phyloP scores from a whole-genome alignment of 2,797 vertebrate species.

The Lateolabrax maculatus region DNA sequence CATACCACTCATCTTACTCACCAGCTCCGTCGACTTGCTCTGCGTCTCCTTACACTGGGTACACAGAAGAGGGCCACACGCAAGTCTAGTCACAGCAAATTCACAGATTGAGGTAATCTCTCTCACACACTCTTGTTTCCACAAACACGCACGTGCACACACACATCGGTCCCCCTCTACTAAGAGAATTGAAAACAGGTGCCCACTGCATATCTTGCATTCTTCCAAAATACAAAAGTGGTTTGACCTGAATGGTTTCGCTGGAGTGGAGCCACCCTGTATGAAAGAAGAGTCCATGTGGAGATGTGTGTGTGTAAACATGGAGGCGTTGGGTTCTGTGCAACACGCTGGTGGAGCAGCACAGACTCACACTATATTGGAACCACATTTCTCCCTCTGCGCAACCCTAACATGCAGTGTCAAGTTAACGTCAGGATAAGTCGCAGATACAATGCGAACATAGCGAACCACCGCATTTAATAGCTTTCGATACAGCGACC shows the following conservation, averaged over 20 bases:
- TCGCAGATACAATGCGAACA: slow-evolving; percentile 61
- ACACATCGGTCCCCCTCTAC: slow-evolving; percentile 68
- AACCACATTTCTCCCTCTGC: slow-evolving; percentile 82
- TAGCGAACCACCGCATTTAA: slow-evolving; percentile 64
- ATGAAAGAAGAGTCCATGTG: slow-evolving; percentile 79
- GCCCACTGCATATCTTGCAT: slow-evolving; percentile 86
- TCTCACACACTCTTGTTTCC: slow-evolving; percentile 66
- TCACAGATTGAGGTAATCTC: slow-evolving; percentile 74
- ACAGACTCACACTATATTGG: slow-evolving; percentile 76
- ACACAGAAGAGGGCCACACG: slow-evolving; percentile 77
- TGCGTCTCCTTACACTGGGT: slow-evolving; percentile 63
- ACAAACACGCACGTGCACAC: slow-evolving; percentile 43
- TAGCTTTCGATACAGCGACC: slow-evolving; percentile 45
- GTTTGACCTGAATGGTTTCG: slow-evolving; percentile 86
- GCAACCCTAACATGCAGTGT: slow-evolving; percentile 76
- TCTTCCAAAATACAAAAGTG: slow-evolving; percentile 85
- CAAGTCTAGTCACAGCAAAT: slow-evolving; percentile 79
- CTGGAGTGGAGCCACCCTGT: slow-evolving; percentile 76
- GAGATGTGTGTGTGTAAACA: slow-evolving; percentile 84
- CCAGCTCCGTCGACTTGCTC: slow-evolving; percentile 59
- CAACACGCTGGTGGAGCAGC: slow-evolving; percentile 78
- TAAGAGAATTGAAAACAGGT: slow-evolving; percentile 89
- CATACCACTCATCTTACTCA: slow-evolving; percentile 79
- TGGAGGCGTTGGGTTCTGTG: slow-evolving; percentile 77
- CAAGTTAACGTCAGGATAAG: slow-evolving; percentile 76